These are phyloP conservation scores for Symphodus melops DNA, from an alignment of 2,113 vertebrate genomes.

Conservation along the genomic window DNA sequence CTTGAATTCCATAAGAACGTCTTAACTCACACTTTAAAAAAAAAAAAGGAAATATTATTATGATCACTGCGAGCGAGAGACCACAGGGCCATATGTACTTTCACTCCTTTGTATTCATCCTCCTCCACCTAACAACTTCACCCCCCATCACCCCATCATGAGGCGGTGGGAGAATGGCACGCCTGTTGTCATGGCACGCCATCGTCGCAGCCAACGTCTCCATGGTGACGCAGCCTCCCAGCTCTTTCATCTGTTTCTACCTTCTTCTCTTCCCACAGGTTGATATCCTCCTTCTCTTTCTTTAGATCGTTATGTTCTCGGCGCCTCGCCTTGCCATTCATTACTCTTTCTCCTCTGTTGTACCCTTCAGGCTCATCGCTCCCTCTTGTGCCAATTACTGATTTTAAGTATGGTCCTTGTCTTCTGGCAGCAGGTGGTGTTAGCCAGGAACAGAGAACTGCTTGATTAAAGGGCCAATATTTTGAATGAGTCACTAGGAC, in stretches of 20 bases:
- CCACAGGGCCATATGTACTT: not conserved
- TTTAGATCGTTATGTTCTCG: slow-evolving; percentile 27
- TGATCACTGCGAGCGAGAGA: not conserved
- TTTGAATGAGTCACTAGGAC: slow-evolving; percentile 54
- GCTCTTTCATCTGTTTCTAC: slow-evolving; percentile 50
- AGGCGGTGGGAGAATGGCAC: slow-evolving; percentile 37
- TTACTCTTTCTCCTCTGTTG: slow-evolving; percentile 29
- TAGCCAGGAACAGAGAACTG: slow-evolving; percentile 24
- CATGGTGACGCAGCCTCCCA: slow-evolving; percentile 74
- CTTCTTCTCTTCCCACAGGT: slow-evolving; percentile 53
- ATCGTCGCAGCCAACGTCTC: slow-evolving; percentile 69
- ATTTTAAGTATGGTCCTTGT: slow-evolving; percentile 42
- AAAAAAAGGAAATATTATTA: not conserved
- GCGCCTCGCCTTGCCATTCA: slow-evolving; percentile 37
- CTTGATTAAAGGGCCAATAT: slow-evolving; percentile 54
- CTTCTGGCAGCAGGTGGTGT: slow-evolving; percentile 48
- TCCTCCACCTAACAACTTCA: slow-evolving; percentile 33
- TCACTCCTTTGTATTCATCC: slow-evolving; percentile 23
- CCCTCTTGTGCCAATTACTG: slow-evolving; percentile 64
- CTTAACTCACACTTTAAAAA: not conserved
- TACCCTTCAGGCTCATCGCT: slow-evolving; percentile 38
- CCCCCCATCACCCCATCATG: slow-evolving; percentile 23
- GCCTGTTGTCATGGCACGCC: slow-evolving; percentile 74
- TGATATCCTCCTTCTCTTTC: slow-evolving; percentile 37
- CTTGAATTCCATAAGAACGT: not conserved